phyloP scores from a whole-genome alignment of 2,888 invertebrate species.

The Clivina fossor region DNA sequence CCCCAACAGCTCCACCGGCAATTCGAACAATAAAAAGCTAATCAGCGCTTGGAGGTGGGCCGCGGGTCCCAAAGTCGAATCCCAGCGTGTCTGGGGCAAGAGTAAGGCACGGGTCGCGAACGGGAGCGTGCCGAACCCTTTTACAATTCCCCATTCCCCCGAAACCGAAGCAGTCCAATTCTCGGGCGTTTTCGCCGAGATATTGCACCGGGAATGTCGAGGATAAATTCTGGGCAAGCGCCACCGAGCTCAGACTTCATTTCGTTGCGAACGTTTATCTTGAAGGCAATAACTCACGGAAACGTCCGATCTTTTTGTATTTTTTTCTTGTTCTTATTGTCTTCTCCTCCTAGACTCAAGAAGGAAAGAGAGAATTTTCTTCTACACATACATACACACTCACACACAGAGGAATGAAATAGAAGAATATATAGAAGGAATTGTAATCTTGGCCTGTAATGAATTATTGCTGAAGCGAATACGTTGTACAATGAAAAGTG shows the following conservation, averaged over 20 bases:
- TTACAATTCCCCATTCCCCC: slow-evolving; percentile 31
- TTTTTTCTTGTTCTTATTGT: slow-evolving; percentile 34
- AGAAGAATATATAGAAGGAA: slow-evolving; percentile 31
- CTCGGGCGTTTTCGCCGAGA: slow-evolving; percentile 31
- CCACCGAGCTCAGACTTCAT: slow-evolving; percentile 60
- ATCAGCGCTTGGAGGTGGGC: slow-evolving; percentile 19
- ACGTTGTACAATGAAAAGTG: slow-evolving; percentile 32
- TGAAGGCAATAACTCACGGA: slow-evolving; percentile 66
- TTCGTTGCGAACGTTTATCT: slow-evolving; percentile 73
- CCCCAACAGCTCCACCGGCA: background rate
- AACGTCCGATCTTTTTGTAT: slow-evolving; percentile 48
- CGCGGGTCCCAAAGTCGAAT: background rate
- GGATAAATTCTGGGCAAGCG: slow-evolving; percentile 30
- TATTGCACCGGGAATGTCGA: slow-evolving; percentile 34
- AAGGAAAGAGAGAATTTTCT: slow-evolving; percentile 25
- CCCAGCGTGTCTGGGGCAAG: background rate
- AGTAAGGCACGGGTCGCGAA: too few species aligned
- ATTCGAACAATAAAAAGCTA: slow-evolving; percentile 34
- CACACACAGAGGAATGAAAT: slow-evolving; percentile 15
- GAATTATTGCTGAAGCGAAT: slow-evolving; percentile 32
- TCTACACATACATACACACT: slow-evolving; percentile 20
- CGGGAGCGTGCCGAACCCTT: slow-evolving; percentile 27
- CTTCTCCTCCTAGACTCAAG: slow-evolving; percentile 17
- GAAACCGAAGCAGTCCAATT: slow-evolving; percentile 23
- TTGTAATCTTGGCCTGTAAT: slow-evolving; percentile 34